phyloP scores from a whole-genome alignment of 2,797 vertebrate species.

The Hemitrygon akajei region DNA sequence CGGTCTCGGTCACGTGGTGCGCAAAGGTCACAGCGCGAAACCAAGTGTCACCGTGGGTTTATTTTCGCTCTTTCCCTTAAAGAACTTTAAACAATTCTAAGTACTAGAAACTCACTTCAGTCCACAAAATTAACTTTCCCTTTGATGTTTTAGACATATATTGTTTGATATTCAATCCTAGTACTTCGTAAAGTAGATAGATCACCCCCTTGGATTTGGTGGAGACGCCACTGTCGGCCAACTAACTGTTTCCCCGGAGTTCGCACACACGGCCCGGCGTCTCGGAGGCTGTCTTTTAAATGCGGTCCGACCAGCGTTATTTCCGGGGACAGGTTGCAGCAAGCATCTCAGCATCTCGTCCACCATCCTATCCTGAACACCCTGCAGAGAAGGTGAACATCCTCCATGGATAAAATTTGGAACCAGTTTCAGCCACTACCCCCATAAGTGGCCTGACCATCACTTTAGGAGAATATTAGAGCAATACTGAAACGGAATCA shows the following conservation, averaged over 20 bases:
- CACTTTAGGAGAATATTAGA: neutral
- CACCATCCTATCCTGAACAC: neutral
- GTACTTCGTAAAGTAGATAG: neutral
- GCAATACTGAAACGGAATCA: too few species aligned
- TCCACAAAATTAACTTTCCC: slow-evolving; percentile 1
- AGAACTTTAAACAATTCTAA: neutral
- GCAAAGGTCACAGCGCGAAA: neutral
- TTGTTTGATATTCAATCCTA: slow-evolving; percentile 39
- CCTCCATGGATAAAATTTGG: neutral
- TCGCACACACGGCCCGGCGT: too few species aligned
- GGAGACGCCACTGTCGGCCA: neutral
- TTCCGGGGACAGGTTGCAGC: neutral
- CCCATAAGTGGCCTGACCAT: neutral
- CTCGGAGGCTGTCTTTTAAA: neutral
- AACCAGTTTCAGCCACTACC: neutral
- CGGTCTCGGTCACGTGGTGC: neutral
- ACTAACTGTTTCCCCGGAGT: neutral
- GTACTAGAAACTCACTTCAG: slow-evolving; percentile 38
- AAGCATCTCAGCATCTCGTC: too few species aligned
- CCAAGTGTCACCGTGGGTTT: neutral
- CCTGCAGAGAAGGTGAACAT: neutral
- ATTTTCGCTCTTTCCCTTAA: neutral
- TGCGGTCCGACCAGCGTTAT: neutral
- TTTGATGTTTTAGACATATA: slow-evolving; percentile 42
- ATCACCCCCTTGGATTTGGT: neutral